Evolutionary conservation across 2,113 vertebrate genomes (phyloP).

Genomic region (Formicarius rufipectus): DNA sequence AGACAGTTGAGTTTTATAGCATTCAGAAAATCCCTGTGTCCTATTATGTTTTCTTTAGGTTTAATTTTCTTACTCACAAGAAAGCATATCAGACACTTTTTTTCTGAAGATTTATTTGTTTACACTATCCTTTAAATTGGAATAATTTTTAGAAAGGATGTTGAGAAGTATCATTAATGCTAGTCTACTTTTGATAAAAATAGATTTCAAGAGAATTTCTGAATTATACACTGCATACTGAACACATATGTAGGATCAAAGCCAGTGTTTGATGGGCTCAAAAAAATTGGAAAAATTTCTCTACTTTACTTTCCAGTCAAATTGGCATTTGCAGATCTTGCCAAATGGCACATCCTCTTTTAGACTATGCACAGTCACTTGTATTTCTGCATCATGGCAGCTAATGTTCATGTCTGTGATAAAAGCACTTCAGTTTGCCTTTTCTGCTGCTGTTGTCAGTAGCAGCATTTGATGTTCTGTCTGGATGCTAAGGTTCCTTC

Average conservation of each 20-base stretch:
- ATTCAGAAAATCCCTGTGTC: not conserved
- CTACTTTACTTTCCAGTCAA: not conserved
- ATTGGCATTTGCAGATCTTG: not conserved
- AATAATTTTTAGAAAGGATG: not conserved
- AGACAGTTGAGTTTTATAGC: not conserved
- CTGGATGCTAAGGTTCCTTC: not conserved
- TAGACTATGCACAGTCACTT: not conserved
- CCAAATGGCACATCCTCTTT: not conserved
- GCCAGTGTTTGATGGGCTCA: not conserved
- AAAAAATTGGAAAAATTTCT: not conserved
- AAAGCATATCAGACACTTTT: fast-evolving
- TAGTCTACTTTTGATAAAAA: not conserved
- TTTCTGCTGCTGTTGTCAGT: not conserved
- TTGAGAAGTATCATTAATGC: not conserved
- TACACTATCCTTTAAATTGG: not conserved
- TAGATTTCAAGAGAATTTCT: not conserved
- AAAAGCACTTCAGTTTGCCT: not conserved
- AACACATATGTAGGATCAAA: not conserved
- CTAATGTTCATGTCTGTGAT: not conserved
- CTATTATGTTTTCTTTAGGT: not conserved
- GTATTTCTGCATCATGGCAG: not conserved
- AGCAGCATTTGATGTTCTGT: not conserved
- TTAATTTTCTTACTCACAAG: not conserved
- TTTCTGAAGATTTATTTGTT: not conserved
- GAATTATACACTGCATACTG: not conserved